A percentile compares a stretch with the other conserved stretches of the same genome.
These are phyloP conservation scores for Hylomyscus alleni DNA, from an alignment of 2,797 vertebrate genomes.

Conservation along the genomic window DNA sequence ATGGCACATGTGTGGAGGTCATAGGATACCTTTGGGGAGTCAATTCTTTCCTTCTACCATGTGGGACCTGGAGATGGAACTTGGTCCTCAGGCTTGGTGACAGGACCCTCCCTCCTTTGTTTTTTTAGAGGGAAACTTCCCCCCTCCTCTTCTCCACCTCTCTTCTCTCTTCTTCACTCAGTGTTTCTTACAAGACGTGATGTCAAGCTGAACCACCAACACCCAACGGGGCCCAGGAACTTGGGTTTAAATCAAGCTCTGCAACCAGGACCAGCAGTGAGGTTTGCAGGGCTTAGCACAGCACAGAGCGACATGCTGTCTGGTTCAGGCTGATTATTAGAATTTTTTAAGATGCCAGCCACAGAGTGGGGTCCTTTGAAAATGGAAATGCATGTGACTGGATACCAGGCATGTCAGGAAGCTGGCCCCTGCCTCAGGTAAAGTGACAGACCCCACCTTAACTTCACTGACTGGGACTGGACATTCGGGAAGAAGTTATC, in stretches of 20 bases:
- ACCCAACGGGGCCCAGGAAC: neutral
- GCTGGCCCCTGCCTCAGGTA: neutral
- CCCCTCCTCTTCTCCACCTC: neutral
- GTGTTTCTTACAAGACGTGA: neutral
- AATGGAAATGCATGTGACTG: rapidly evolving
- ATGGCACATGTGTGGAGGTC: neutral
- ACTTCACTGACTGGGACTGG: neutral
- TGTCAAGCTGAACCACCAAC: neutral
- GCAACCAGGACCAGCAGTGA: neutral
- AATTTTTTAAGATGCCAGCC: neutral
- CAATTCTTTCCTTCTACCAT: neutral
- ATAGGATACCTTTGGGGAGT: neutral
- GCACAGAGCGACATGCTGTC: neutral
- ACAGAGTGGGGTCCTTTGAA: neutral
- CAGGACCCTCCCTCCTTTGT: neutral
- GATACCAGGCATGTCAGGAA: rapidly evolving
- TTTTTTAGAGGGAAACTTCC: neutral
- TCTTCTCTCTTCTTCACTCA: neutral
- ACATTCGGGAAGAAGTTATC: neutral
- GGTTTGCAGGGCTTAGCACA: neutral
- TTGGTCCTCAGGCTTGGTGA: neutral
- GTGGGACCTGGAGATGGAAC: neutral
- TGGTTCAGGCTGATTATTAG: neutral
- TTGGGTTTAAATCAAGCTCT: neutral
- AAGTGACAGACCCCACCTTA: neutral